Evolutionary conservation across 2,113 vertebrate genomes (phyloP).

Genomic region (Melanotaenia duboulayi): DNA sequence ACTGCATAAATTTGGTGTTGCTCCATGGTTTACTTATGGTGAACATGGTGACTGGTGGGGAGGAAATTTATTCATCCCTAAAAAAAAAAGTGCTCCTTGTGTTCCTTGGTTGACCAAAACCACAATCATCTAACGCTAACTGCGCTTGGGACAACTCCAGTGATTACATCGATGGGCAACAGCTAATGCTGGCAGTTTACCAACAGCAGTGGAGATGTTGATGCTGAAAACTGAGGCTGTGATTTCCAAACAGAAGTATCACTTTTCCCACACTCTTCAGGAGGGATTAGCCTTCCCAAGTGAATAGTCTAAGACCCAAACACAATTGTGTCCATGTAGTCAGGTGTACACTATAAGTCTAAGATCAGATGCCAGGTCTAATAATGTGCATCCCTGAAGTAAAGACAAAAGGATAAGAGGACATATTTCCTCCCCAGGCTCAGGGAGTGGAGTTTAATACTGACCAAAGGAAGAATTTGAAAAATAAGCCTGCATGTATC

Average conservation of each 20-base stretch:
- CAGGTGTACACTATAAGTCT: conserved; percentile 61
- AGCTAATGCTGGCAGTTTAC: conserved; percentile 29
- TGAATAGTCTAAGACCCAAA: conserved; percentile 41
- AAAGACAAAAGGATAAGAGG: conserved; percentile 50
- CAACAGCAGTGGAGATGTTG: conserved; percentile 19
- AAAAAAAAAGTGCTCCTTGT: too few relatives aligned
- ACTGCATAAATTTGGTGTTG: too few relatives aligned
- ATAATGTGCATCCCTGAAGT: conserved; percentile 55
- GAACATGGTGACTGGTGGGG: too few relatives aligned
- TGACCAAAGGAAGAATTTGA: conserved; percentile 77
- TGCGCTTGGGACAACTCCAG: conserved; percentile 27
- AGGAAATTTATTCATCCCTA: too few relatives aligned
- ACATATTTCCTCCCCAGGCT: conserved; percentile 67
- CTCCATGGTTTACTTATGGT: too few relatives aligned
- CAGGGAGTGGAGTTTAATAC: conserved; percentile 58
- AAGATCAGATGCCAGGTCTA: conserved; percentile 67
- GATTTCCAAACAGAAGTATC: conserved; percentile 33
- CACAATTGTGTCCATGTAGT: conserved; percentile 57
- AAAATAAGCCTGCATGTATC: conserved; percentile 75
- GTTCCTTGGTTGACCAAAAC: background rate
- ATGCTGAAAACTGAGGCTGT: conserved; percentile 40
- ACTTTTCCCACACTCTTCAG: conserved; percentile 51
- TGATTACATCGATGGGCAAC: conserved; percentile 8
- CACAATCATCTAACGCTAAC: conserved; percentile 1
- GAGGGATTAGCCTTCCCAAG: conserved; percentile 29